Evolutionary conservation across 2,888 invertebrate genomes (phyloP).

Genomic region (Euclidia mi): DNA sequence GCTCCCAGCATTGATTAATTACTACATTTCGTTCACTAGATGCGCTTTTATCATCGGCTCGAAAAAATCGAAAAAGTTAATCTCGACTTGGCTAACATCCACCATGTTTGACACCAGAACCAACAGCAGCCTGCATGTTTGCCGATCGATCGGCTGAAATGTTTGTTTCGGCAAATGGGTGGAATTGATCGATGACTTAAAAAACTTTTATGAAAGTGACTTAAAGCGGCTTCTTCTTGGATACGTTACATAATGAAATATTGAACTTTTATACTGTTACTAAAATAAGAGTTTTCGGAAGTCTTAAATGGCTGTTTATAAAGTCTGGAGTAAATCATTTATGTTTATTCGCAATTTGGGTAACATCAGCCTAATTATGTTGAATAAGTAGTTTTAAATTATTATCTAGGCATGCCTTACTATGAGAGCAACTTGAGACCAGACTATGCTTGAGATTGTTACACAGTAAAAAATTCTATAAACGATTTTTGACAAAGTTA

Average conservation of each 20-base stretch:
- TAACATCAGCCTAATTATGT: too few species aligned
- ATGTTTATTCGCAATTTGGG: not conserved
- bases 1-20: constrained; percentile 11
- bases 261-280: constrained; percentile 43
- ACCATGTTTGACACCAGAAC: constrained; percentile 44
- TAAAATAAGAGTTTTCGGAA: constrained; percentile 32
- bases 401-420: too few species aligned
- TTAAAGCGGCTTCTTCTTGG: constrained; percentile 33
- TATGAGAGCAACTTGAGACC: too few species aligned
- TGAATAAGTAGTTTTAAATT: too few species aligned
- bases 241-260: constrained; percentile 48
- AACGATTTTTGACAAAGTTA: too few species aligned
- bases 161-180: constrained; percentile 50
- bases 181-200: constrained; percentile 57
- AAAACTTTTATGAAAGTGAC: constrained; percentile 33
- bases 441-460: too few species aligned
- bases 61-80: constrained; percentile 21
- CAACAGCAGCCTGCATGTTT: constrained; percentile 35
- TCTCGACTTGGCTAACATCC: constrained; percentile 41
- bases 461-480: too few species aligned
- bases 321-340: constrained; percentile 6
- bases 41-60: not conserved
- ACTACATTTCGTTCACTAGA: not conserved
- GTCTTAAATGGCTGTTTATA: constrained; percentile 31
- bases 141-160: constrained; percentile 49